Conservation (phyloP, 2,113 vertebrate genomes). For the Myotis brandtii region DNA sequence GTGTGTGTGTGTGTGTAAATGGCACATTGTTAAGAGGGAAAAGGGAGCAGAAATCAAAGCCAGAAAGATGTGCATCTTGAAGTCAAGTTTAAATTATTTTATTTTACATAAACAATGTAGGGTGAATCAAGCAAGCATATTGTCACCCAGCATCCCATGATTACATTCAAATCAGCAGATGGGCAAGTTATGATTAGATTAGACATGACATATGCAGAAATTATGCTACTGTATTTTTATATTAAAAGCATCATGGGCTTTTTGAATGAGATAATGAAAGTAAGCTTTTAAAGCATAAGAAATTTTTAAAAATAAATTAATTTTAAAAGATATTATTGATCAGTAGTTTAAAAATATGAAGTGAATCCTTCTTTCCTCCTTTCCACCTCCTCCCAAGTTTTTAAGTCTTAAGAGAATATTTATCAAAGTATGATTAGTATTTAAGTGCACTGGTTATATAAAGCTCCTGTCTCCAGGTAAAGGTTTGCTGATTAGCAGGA, state of each 20-base stretch:
- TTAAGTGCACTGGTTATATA: neutral
- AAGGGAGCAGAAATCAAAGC: slow-evolving; percentile 8
- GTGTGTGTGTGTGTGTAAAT: neutral
- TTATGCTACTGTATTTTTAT: slow-evolving; percentile 56
- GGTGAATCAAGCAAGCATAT: slow-evolving; percentile 42
- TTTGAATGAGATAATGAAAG: slow-evolving; percentile 64
- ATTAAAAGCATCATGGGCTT: slow-evolving; percentile 46
- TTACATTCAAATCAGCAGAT: slow-evolving; percentile 64
- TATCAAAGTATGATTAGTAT: neutral
- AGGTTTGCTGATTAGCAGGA: neutral
- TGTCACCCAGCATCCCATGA: neutral
- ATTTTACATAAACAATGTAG: slow-evolving; percentile 43
- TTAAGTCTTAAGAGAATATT: slow-evolving; percentile 36
- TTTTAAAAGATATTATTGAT: neutral
- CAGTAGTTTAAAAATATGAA: slow-evolving; percentile 47
- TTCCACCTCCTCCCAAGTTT: neutral
- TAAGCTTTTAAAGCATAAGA: slow-evolving; percentile 38
- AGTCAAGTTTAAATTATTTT: slow-evolving; percentile 40
- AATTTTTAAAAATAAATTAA: neutral
- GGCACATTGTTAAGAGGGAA: neutral
- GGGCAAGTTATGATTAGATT: slow-evolving; percentile 70
- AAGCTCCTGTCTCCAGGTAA: slow-evolving; percentile 34
- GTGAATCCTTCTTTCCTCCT: neutral
- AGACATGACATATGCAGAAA: slow-evolving; percentile 68
- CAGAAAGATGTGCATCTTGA: neutral